These are phyloP conservation scores for Aptenodytes forsteri DNA, from an alignment of 2,113 vertebrate genomes.

Conservation along the genomic window DNA sequence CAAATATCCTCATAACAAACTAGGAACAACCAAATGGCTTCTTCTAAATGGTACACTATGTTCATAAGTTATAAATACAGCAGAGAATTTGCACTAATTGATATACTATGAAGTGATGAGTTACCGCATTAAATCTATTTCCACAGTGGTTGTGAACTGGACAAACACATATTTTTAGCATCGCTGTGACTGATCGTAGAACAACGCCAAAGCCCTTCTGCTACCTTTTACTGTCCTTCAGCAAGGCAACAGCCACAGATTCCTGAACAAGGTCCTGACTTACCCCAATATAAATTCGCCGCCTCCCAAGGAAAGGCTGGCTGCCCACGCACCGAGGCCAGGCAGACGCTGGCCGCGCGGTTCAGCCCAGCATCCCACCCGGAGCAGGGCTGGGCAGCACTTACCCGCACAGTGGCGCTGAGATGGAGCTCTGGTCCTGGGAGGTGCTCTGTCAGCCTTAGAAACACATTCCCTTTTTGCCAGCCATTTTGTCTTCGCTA, in stretches of 20 bases:
- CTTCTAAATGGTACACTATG: not conserved
- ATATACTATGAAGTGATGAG: not conserved
- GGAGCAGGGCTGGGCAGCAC: fast-evolving
- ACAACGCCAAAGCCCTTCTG: not conserved
- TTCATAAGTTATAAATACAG: not conserved
- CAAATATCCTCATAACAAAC: not conserved
- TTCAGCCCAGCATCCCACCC: not conserved
- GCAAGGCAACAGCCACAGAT: not conserved
- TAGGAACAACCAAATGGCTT: not conserved
- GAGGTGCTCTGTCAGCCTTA: fast-evolving
- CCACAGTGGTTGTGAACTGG: not conserved
- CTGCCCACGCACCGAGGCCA: not conserved
- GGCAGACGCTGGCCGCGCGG: fast-evolving
- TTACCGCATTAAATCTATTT: not conserved
- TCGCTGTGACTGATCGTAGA: fast-evolving
- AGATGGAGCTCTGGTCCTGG: fast-evolving
- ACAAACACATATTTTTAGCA: not conserved
- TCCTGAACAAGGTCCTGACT: fast-evolving
- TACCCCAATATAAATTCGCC: fast-evolving
- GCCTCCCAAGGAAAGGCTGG: no score
- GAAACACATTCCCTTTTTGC: fast-evolving
- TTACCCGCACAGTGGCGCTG: fast-evolving
- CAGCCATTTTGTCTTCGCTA: not conserved
- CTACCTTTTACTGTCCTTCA: not conserved
- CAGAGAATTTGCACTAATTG: not conserved